Evolutionary conservation across 2,888 invertebrate genomes (phyloP).

Genomic region (Elysia crispata): DNA sequence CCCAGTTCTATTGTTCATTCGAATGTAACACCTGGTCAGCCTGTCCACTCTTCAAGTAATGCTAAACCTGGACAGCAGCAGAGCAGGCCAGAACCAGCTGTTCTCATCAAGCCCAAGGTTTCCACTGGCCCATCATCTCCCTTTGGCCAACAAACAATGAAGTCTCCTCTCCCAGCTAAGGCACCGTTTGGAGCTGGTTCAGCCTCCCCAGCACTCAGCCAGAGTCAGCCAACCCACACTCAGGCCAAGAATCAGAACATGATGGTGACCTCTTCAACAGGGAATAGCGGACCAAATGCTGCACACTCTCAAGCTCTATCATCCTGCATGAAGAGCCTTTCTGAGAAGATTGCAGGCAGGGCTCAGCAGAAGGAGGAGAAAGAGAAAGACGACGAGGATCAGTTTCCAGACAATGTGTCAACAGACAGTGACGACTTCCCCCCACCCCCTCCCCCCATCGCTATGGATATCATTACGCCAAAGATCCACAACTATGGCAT

Average conservation of each 20-base stretch:
- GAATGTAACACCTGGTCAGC: conserved; percentile 32
- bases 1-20: neutral
- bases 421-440: conserved; percentile 73
- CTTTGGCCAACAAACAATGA: neutral
- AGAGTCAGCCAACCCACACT: neutral
- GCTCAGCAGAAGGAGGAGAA: conserved; percentile 56
- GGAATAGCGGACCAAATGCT: neutral
- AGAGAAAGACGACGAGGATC: conserved; percentile 57
- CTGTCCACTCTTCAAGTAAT: conserved; percentile 30
- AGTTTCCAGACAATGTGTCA: conserved; percentile 65
- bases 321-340: conserved; percentile 74
- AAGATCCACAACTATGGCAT: conserved; percentile 73
- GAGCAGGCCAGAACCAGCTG: conserved; percentile 21
- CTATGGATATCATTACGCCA: conserved; percentile 73
- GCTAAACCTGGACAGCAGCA: conserved; percentile 1
- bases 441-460: conserved; percentile 73
- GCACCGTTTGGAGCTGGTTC: neutral
- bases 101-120: conserved; percentile 14
- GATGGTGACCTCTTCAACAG: conserved; percentile 1
- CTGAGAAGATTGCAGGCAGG: conserved; percentile 62
- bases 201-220: neutral
- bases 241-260: neutral
- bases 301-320: conserved; percentile 75
- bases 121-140: neutral
- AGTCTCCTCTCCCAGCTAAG: conserved; percentile 26